These are phyloP conservation scores for Coptodon bakossiorum DNA, from an alignment of 2,113 vertebrate genomes.

Conservation along the genomic window DNA sequence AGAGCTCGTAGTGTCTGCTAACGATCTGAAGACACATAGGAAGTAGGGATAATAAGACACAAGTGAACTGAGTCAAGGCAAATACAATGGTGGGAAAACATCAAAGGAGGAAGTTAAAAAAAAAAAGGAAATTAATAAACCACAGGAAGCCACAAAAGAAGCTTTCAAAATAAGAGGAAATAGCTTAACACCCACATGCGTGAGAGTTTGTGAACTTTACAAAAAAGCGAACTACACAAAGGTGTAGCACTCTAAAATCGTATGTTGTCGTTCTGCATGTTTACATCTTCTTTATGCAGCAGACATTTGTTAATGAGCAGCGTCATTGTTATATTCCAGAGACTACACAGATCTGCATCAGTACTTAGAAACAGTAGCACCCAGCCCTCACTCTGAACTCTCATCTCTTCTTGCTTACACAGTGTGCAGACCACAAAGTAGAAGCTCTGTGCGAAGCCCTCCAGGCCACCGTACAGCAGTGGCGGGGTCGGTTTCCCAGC, in stretches of 20 bases:
- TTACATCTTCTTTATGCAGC: rapidly evolving
- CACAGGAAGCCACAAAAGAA: not conserved
- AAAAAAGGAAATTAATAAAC: not conserved
- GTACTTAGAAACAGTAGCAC: not conserved
- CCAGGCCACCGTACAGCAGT: constrained; percentile 81
- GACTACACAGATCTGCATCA: not conserved
- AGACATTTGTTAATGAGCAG: not conserved
- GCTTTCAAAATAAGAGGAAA: not conserved
- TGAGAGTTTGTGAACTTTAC: not conserved
- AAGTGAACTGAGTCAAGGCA: not conserved
- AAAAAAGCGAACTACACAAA: not conserved
- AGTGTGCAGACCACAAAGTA: constrained; percentile 91
- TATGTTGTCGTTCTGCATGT: not conserved
- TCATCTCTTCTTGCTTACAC: not conserved
- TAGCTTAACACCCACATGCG: rapidly evolving
- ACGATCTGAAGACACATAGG: rapidly evolving
- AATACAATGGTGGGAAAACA: not conserved
- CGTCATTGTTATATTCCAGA: not conserved
- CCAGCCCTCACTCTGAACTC: not conserved
- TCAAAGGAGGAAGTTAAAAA: not conserved
- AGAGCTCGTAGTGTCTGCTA: not conserved
- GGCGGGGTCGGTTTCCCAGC: constrained; percentile 84
- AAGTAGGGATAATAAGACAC: not conserved
- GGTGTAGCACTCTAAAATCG: not conserved
- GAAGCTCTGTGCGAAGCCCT: constrained; percentile 87